These are phyloP conservation scores for Zootoca vivipara DNA, from an alignment of 2,113 vertebrate species.

Conservation along the genomic window DNA sequence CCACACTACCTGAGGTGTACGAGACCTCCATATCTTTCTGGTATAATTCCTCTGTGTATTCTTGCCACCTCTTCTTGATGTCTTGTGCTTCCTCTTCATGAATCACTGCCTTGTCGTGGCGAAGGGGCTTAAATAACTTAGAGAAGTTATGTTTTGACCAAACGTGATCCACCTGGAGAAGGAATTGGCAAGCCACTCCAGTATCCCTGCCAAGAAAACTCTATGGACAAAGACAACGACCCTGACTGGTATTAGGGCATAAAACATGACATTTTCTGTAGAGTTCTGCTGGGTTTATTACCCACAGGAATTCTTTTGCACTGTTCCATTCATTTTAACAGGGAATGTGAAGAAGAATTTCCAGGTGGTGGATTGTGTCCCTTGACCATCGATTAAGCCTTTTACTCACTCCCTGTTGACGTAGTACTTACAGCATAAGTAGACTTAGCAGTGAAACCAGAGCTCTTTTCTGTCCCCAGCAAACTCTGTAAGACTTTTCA, in stretches of 20 bases:
- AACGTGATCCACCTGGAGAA: no score
- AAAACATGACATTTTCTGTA: background rate
- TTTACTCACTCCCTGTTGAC: conserved; percentile 54
- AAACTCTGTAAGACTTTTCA: conserved; percentile 67
- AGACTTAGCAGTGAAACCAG: conserved; percentile 49
- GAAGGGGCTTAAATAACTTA: no score
- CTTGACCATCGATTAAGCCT: conserved; percentile 49
- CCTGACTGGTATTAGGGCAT: background rate
- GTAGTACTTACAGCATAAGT: conserved; percentile 47
- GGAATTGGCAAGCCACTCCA: no score
- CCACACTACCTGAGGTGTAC: no score
- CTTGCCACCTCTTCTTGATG: no score
- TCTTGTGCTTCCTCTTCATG: no score
- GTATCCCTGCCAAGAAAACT: no score
- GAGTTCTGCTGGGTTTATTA: background rate
- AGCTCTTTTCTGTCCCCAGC: conserved; percentile 52
- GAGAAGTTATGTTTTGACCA: no score
- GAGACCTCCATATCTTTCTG: no score
- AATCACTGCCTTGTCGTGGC: no score
- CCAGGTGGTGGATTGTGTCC: conserved; percentile 59
- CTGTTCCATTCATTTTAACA: background rate
- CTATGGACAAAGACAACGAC: no score
- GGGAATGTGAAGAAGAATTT: conserved; percentile 56
- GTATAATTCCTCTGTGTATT: no score
- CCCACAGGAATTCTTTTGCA: background rate